A percentile compares a stretch with the other conserved stretches of the same genome.
phyloP scores from a whole-genome alignment of 1,140 invertebrate genomes.

The Protaetia brevitarsis region DNA sequence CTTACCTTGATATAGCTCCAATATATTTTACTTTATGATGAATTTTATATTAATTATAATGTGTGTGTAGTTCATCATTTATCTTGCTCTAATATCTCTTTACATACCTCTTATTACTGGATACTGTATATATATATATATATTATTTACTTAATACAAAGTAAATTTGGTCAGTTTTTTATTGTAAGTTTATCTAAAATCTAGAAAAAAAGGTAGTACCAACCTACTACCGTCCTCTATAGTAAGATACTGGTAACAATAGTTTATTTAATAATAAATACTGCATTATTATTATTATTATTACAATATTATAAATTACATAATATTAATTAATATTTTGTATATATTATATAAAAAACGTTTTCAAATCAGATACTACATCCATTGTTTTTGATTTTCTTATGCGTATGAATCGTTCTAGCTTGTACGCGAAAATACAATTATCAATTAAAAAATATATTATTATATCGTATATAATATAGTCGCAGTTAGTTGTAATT shows the following conservation, averaged over 20 bases:
- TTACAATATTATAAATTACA: constrained; percentile 21
- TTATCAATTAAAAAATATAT: constrained; percentile 10
- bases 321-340: too few species aligned
- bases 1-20: neutral
- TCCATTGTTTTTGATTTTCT: neutral
- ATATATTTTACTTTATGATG: too few species aligned
- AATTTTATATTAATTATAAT: neutral
- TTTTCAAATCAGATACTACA: constrained; percentile 1
- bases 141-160: constrained; percentile 7
- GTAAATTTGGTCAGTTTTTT: constrained; percentile 28
- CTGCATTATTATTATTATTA: too few species aligned
- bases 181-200: constrained; percentile 21
- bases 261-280: constrained; percentile 28
- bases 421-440: neutral
- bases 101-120: too few species aligned
- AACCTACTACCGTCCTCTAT: neutral
- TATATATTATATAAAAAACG: constrained; percentile 15
- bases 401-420: neutral
- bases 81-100: neutral
- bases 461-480: neutral
- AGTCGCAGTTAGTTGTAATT: too few species aligned
- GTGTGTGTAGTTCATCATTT: constrained; percentile 2
- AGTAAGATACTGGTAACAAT: constrained; percentile 28
- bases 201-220: constrained; percentile 7
- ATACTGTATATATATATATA: neutral